These are phyloP conservation scores for Ramazzottius varieornatus DNA, from an alignment of 2,888 invertebrate species.

Conservation along the genomic window DNA sequence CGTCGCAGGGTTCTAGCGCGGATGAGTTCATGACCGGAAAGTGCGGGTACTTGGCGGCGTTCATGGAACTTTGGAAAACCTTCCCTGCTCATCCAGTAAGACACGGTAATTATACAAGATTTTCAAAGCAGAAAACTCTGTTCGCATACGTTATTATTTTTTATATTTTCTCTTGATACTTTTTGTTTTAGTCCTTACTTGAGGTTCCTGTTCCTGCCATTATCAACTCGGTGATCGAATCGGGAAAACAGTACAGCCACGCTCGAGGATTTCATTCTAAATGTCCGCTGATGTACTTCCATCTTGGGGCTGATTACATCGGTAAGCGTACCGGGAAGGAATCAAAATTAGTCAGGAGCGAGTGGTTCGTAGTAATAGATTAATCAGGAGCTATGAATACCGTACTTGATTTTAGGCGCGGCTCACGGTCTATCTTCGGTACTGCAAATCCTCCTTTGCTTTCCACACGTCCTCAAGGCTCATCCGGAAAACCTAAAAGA, in stretches of 20 bases:
- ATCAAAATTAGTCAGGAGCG: too few species aligned
- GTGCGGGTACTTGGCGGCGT: neutral
- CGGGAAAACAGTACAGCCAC: neutral
- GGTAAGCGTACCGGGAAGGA: neutral
- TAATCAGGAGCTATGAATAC: too few species aligned
- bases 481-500: neutral
- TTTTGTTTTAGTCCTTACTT: neutral
- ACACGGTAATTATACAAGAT: too few species aligned
- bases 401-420: too few species aligned
- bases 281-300: neutral
- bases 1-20: neutral
- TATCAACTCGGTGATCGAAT: neutral
- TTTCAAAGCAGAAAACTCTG: too few species aligned
- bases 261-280: neutral
- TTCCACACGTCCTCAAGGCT: neutral
- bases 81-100: neutral
- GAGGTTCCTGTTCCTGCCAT: neutral
- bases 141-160: too few species aligned
- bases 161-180: too few species aligned
- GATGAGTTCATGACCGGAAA: neutral
- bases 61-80: neutral
- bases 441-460: neutral
- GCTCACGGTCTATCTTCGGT: neutral
- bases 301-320: neutral
- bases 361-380: too few species aligned